phyloP scores from a whole-genome alignment of 1,140 invertebrate genomes.

The Euura lappo region DNA sequence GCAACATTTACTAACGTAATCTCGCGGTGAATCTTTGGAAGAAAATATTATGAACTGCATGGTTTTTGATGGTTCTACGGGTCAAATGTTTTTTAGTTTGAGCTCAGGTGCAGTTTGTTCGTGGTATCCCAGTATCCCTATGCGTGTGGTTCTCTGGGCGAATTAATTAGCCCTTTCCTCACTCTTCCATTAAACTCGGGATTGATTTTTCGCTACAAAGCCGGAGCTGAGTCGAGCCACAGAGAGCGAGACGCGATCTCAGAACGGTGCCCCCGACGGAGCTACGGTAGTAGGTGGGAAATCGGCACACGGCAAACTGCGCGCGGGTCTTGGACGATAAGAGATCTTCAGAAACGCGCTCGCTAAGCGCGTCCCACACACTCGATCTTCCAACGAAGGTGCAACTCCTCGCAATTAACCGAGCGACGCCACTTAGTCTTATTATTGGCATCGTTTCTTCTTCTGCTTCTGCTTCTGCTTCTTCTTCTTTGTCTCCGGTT shows the following conservation, averaged over 20 bases:
- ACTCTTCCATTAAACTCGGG: too few species aligned
- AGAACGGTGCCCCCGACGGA: neutral
- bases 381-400: slow-evolving; percentile 23
- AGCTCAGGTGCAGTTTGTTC: too few species aligned
- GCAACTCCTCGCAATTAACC: slow-evolving; percentile 51
- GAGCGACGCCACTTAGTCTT: slow-evolving; percentile 41
- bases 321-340: slow-evolving; percentile 23
- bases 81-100: too few species aligned
- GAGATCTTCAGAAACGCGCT: slow-evolving; percentile 20
- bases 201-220: too few species aligned
- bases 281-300: neutral
- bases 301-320: neutral
- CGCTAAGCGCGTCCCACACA: slow-evolving; percentile 22
- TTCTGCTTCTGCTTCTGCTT: slow-evolving; percentile 7
- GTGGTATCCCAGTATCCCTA: too few species aligned
- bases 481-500: slow-evolving; percentile 6
- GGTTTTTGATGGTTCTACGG: too few species aligned
- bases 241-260: too few species aligned
- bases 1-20: neutral
- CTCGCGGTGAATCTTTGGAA: neutral
- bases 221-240: too few species aligned
- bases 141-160: too few species aligned
- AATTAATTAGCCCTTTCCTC: too few species aligned
- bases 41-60: too few species aligned
- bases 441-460: slow-evolving; percentile 27